Evolutionary conservation across 1,140 invertebrate genomes (phyloP), one percentile per base, ranked within the genome.

Genomic region (Ooceraea biroi): DNA sequence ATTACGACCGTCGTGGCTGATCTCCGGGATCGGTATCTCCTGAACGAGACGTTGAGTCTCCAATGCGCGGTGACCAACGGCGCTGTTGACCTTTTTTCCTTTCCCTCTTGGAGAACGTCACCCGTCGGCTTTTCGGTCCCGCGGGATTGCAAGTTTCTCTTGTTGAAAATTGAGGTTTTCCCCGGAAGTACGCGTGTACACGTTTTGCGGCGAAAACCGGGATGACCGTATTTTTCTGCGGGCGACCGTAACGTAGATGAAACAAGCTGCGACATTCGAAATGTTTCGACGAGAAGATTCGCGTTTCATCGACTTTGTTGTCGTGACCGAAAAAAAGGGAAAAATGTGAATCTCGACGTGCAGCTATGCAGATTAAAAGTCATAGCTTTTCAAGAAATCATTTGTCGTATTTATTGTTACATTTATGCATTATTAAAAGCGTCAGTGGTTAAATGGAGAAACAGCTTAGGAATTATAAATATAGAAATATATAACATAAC

Each of bases 1-100:
- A 88, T 88, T 88, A 88, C 83, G 86, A 74, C 73, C 58, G 78
- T 82, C 69, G 27, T 48, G 68, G 52, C 57, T 87, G 82, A 87
- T 84, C 86, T 88, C 58, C 3, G 61, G 55, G 82, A 87, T 88
- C 85, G 58, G 22, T 78, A 71, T 74, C 46, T 68, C 52, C 63
- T 71, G 52, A 30, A 83, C 57, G 58, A 55, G 30, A 80, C 22
- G n/a, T n/a, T 58, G 69, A 0, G 68, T 58, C 48, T 8, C 48
- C 44, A 8, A 57, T n/a, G 50, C 8, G 7, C 65, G 25, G 22
- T 57, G 76, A 80, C 65, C 76, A 80, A 80, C 65, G 65, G 69
- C 10, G 36, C 36, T 71, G 65, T 80, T 80, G 76, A 80, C 17
- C 0, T 50, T 14, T 50, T 22, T 30, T 12, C 0, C n/a, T 41